phyloP scores from a whole-genome alignment of 2,113 vertebrate genomes.

The Xenopus laevis region DNA sequence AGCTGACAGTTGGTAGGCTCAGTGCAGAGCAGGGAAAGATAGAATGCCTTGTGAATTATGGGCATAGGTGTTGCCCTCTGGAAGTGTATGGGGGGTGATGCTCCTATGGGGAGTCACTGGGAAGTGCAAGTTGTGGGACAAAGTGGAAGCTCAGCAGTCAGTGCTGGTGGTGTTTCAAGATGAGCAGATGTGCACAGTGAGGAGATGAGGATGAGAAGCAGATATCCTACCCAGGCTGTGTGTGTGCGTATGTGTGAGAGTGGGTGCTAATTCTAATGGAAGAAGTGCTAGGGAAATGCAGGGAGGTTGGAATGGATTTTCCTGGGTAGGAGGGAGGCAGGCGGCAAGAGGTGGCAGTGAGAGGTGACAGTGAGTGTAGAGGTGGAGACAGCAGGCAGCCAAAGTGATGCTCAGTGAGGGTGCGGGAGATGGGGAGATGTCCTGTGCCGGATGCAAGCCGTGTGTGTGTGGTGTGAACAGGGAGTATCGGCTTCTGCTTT shows the following conservation, averaged over 20 bases:
- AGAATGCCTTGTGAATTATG: neutral
- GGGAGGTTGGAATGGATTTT: neutral
- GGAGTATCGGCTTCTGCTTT: conserved; percentile 6
- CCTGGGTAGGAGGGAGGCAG: neutral
- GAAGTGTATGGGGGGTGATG: neutral
- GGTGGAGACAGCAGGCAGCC: neutral
- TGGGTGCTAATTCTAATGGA: neutral
- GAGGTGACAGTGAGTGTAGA: neutral
- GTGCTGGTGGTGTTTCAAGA: neutral
- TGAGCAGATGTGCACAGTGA: neutral
- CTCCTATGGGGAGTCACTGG: neutral
- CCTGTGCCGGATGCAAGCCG: conserved; percentile 15
- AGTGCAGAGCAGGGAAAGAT: neutral
- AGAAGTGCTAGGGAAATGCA: neutral
- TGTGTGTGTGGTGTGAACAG: conserved; percentile 19
- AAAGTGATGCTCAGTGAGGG: neutral
- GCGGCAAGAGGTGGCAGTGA: neutral
- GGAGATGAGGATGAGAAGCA: neutral
- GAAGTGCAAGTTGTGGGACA: neutral
- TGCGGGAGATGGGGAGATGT: neutral
- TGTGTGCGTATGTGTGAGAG: neutral
- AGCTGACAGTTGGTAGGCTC: conserved; percentile 10
- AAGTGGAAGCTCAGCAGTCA: neutral
- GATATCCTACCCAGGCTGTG: neutral
- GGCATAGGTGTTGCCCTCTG: neutral